Conservation (phyloP, 2,888 invertebrate genomes). For the Tipula helvola region DNA sequence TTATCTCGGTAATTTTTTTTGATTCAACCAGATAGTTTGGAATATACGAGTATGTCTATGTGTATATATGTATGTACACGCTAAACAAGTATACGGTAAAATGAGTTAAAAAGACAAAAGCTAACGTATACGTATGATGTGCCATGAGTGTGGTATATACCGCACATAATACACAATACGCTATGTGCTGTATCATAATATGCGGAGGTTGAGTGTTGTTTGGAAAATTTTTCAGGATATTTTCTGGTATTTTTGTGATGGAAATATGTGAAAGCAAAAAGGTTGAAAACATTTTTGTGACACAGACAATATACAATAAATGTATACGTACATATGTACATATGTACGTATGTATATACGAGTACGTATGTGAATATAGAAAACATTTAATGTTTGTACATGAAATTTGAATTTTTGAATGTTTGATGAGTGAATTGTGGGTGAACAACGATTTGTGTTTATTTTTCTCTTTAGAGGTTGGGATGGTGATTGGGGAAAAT, state of each 20-base stretch:
- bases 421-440: not conserved
- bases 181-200: not conserved
- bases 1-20: not conserved
- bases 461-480: not conserved
- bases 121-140: not conserved
- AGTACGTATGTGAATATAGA: not conserved
- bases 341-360: not conserved
- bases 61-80: not conserved
- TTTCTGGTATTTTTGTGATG: not conserved
- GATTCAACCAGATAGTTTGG: not conserved
- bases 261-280: not conserved
- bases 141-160: not conserved
- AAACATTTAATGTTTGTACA: not conserved
- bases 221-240: not conserved
- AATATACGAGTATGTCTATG: not conserved
- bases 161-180: not conserved
- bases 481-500: not conserved
- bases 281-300: not conserved
- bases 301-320: not conserved
- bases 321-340: not conserved
- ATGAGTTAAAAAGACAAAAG: not conserved
- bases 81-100: not conserved
- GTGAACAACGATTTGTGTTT: not conserved
- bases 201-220: not conserved
- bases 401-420: not conserved